Base-by-base conservation (phyloP, 2,888 invertebrate species). In the Pemphredon lugubris region DNA sequence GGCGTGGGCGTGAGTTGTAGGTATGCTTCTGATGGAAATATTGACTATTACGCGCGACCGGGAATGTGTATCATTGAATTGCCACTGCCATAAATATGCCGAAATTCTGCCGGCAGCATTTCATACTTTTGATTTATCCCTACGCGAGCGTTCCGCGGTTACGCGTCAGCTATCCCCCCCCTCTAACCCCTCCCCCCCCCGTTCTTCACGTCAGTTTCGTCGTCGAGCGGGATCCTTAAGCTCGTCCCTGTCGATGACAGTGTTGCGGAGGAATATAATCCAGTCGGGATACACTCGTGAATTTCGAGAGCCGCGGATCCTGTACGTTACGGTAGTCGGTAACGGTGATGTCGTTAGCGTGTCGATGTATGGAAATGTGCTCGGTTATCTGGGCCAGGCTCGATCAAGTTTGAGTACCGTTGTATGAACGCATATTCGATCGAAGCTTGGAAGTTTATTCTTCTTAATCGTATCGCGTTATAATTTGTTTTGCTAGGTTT, bases 1-100 rank as follows among this genome's bases (percentile, higher is more conserved):
- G 81, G 82, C 86, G 87, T 88, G 87, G 87, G 88, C 87, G 87
- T 87, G 88, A 88, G 84, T 87, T 84, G 86, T 85, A 85, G 87
- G 87, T 87, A 87, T 90, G 90, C 87, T 89, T 88, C 87, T 90
- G 90, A 89, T 90, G 88, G 90, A 90, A 89, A 89, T 90, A 90
- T 89, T 89, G 90, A 89, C 89, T 89, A 87, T 89, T 87, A 89
- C 87, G 87, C 82, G 83, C 85, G 84, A 88, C 86, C 86, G 87
- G 86, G 87, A 87, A 87, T 88, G 86, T 88, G 88, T 86, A 88
- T 88, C 88, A 88, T 89, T 89, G 89, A 88, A 89, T 89, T 84
- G 88, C 86, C 67, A 86, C 63, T 82, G 77, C 84, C 87, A 86
- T 89, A 89, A 89, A 89, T 89, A 89, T 89, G 86, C 87, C 86